Evolutionary conservation across 1,140 invertebrate genomes (phyloP), one percentile per base, ranked within the genome.

Genomic region (Cotesia typhae): DNA sequence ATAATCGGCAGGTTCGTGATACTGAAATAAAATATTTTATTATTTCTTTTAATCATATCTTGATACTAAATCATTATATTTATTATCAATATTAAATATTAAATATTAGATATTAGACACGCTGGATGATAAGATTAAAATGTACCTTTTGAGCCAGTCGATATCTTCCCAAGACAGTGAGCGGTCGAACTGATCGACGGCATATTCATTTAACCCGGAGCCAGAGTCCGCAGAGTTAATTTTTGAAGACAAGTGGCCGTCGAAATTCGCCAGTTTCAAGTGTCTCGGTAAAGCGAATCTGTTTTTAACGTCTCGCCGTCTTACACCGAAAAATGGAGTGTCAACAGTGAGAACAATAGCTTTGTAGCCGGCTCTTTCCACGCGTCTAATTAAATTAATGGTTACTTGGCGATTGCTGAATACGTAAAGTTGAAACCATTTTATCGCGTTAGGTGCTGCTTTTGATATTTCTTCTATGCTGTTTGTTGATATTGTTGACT

Each of bases 341-440:
- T 98, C 97, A 0, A 98, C 93, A 0, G 97, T 98, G 0, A 98
- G 80, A 0, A 95, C 95, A 0, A 98, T 84, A 1, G 96, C 96
- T 85, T 93, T 93, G 79, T 92, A 98, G 20, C 94, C 95, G n/a
- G 92, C 90, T 70, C 87, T 89, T 84, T 98, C 95, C 1, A 95
- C 96, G 76, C 96, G 89, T 71, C 85, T 77, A 3, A 98, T 91
- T 63, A 98, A 85, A 75, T 90, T 87, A 75, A 88, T 85, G 0
- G 95, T 96, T 0, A 96, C 84, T 14, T 92, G 86, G 60, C 95
- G 90, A 79, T 97, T 92, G 74, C 89, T 93, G 80, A 95, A 96
- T 74, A 98, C 92, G 77, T 98, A 98, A 0, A 98, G 87, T 82
- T 98, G 95, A 82, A 96, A 96, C 95, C 95, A 96, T 84, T 95